A percentile compares a stretch with the other conserved stretches of the same genome.
Evolutionary conservation across 2,113 vertebrate species (phyloP).

Genomic region (Haemorhous mexicanus): DNA sequence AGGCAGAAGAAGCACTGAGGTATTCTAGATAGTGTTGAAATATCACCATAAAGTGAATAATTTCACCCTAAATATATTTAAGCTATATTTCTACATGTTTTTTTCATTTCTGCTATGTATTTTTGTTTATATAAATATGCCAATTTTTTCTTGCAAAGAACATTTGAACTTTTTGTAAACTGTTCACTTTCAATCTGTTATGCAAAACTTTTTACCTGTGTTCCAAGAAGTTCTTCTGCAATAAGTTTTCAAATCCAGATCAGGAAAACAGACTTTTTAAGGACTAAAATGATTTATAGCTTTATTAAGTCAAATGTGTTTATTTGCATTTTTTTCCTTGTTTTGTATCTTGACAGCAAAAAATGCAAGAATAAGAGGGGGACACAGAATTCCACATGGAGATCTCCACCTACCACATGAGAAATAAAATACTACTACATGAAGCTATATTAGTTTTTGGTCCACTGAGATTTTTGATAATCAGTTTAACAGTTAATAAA

Average conservation of each 20-base stretch:
- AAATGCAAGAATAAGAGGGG: fast-evolving
- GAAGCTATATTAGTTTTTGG: background rate
- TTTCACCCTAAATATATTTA: background rate
- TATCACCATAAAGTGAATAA: background rate
- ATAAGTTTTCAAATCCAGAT: background rate
- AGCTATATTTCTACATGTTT: background rate
- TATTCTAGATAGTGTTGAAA: background rate
- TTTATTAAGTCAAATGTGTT: background rate
- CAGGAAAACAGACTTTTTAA: background rate
- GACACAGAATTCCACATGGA: background rate
- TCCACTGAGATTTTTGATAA: background rate
- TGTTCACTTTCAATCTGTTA: background rate
- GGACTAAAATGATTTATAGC: background rate
- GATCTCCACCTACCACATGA: background rate
- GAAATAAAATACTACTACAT: background rate
- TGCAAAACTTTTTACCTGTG: background rate
- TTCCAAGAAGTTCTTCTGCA: background rate
- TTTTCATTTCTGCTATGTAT: background rate
- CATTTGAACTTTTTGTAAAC: background rate
- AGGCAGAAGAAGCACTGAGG: background rate
- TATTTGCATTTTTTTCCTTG: background rate
- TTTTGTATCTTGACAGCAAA: background rate
- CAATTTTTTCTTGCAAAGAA: background rate
- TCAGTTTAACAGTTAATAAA: background rate
- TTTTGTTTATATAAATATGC: background rate